These are phyloP conservation scores for Vireo griseus DNA, from an alignment of 2,797 vertebrate species.

Conservation along the genomic window DNA sequence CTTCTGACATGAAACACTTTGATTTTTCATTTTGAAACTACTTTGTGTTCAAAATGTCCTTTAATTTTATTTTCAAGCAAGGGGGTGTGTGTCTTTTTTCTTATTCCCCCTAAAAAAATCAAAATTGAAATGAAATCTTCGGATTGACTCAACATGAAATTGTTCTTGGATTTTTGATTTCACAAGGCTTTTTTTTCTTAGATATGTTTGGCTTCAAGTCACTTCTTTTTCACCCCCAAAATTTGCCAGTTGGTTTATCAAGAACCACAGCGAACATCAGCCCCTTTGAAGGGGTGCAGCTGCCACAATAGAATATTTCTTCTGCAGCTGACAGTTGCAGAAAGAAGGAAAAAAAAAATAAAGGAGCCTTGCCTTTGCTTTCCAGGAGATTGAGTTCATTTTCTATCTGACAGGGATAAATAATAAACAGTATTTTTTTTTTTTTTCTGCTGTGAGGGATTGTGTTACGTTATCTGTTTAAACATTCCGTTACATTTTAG, in stretches of 20 bases:
- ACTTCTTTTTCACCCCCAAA: not conserved
- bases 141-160: conserved; percentile 32
- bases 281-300: not conserved
- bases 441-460: not conserved
- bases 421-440: not conserved
- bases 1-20: conserved; percentile 70
- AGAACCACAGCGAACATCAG: not conserved
- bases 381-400: conserved; percentile 34
- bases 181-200: not conserved
- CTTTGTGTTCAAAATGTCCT: conserved; percentile 69
- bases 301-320: not conserved
- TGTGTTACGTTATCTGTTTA: conserved; percentile 61
- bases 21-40: conserved; percentile 69
- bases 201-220: conserved; percentile 8
- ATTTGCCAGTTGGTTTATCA: conserved; percentile 28
- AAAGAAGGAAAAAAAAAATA: not conserved
- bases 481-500: conserved; percentile 55
- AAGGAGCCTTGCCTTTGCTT: not conserved
- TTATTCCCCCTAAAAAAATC: conserved; percentile 13
- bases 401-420: conserved; percentile 46
- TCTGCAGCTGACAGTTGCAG: not conserved
- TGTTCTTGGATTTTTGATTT: conserved; percentile 34
- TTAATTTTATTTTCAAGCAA: conserved; percentile 69
- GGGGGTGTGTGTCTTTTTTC: conserved; percentile 15
- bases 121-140: conserved; percentile 55